Evolutionary conservation across 2,888 invertebrate species (phyloP).

Genomic region (Xanthia togata): DNA sequence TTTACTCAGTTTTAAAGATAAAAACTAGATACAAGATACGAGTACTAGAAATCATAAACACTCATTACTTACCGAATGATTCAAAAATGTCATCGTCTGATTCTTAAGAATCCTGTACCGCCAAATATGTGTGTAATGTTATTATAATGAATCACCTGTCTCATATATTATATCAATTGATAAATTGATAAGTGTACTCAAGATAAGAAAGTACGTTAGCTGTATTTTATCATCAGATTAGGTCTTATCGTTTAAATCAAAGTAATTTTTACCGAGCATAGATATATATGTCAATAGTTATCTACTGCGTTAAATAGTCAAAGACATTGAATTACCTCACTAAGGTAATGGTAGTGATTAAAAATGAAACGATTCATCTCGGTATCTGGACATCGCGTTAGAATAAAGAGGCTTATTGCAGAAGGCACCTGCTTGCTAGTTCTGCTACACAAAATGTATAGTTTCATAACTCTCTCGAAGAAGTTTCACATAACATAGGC

Average conservation of each 20-base stretch:
- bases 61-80: constrained; percentile 47
- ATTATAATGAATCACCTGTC: constrained; percentile 55
- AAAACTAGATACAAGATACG: constrained; percentile 1
- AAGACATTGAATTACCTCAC: neutral
- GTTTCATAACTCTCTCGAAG: neutral
- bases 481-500: neutral
- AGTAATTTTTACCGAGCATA: constrained; percentile 6
- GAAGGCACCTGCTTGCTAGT: neutral
- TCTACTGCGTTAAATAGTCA: constrained; percentile 2
- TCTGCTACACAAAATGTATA: neutral
- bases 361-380: neutral
- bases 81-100: constrained; percentile 41
- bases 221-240: constrained; percentile 23
- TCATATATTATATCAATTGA: constrained; percentile 41
- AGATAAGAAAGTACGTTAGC: constrained; percentile 52
- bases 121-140: constrained; percentile 30
- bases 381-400: neutral
- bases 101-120: constrained; percentile 24
- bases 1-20: constrained; percentile 2
- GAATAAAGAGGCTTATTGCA: too few relatives aligned
- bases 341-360: neutral
- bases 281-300: neutral
- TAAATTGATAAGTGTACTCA: constrained; percentile 39
- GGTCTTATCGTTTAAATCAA: constrained; percentile 39
- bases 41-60: constrained; percentile 17